Conservation (phyloP, 2,888 invertebrate species). For the Pyrocoelia pectoralis region DNA sequence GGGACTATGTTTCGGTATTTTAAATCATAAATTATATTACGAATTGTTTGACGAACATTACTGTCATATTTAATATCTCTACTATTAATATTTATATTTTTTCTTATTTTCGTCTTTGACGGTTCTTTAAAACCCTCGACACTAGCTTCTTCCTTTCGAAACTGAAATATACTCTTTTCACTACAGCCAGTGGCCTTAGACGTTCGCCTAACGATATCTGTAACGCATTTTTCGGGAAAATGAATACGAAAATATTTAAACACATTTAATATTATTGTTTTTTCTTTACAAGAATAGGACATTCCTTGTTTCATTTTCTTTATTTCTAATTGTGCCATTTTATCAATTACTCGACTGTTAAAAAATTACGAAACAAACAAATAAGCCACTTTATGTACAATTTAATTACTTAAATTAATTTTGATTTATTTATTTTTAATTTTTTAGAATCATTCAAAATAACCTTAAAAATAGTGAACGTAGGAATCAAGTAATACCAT, state of each 20-base stretch:
- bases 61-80: conserved; percentile 57
- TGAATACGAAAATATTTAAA: conserved; percentile 56
- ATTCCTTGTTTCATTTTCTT: conserved; percentile 60
- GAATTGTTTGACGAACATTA: conserved; percentile 53
- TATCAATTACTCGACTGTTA: neutral
- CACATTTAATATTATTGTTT: conserved; percentile 58
- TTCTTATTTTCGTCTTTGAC: conserved; percentile 55
- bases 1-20: conserved; percentile 54
- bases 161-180: conserved; percentile 58
- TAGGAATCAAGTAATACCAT: too few species aligned
- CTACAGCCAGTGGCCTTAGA: conserved; percentile 58
- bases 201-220: conserved; percentile 55
- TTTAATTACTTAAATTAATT: too few species aligned
- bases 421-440: too few species aligned
- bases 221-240: conserved; percentile 54
- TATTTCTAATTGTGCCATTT: conserved; percentile 47
- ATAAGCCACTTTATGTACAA: too few species aligned
- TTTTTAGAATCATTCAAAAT: too few species aligned
- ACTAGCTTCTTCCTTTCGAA: conserved; percentile 58
- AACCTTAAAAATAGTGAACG: too few species aligned
- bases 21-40: conserved; percentile 55
- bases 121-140: conserved; percentile 57
- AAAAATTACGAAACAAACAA: too few species aligned
- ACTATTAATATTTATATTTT: conserved; percentile 57
- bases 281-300: conserved; percentile 58